Percentiles rank a stretch among this genome's conserved stretches.
Evolutionary conservation across 2,113 vertebrate species (phyloP).

Genomic region (Gavia stellata): DNA sequence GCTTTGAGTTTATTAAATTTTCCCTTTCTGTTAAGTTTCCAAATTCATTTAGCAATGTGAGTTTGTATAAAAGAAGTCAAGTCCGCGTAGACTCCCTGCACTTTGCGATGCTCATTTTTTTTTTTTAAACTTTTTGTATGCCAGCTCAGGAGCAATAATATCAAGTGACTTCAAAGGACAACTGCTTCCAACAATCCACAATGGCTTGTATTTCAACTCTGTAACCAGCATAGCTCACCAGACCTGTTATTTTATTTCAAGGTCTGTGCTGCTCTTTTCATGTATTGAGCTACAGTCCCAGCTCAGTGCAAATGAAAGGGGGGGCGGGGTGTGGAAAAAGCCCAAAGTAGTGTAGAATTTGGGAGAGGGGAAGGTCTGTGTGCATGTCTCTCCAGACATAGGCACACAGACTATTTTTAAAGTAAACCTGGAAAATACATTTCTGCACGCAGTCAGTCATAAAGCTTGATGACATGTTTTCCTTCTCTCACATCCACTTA

Average conservation of each 20-base stretch:
- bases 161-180: constrained; percentile 57
- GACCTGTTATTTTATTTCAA: constrained; percentile 54
- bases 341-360: background rate
- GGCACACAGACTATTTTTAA: background rate
- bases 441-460: background rate
- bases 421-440: background rate
- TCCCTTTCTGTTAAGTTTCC: background rate
- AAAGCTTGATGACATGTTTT: background rate
- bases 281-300: background rate
- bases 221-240: constrained; percentile 37
- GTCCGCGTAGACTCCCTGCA: background rate
- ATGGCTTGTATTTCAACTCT: constrained; percentile 26
- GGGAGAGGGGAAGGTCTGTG: background rate
- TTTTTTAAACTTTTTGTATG: background rate
- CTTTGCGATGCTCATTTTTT: background rate
- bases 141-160: constrained; percentile 28
- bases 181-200: constrained; percentile 4
- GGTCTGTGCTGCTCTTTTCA: constrained; percentile 14
- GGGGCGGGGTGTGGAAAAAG: background rate
- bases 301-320: background rate
- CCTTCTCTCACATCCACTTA: background rate
- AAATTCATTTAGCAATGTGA: background rate
- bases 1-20: background rate
- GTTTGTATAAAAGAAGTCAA: background rate
- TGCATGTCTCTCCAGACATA: background rate